These are phyloP conservation scores for Cheirogaleus medius DNA, from an alignment of 2,113 vertebrate species.

Conservation along the genomic window DNA sequence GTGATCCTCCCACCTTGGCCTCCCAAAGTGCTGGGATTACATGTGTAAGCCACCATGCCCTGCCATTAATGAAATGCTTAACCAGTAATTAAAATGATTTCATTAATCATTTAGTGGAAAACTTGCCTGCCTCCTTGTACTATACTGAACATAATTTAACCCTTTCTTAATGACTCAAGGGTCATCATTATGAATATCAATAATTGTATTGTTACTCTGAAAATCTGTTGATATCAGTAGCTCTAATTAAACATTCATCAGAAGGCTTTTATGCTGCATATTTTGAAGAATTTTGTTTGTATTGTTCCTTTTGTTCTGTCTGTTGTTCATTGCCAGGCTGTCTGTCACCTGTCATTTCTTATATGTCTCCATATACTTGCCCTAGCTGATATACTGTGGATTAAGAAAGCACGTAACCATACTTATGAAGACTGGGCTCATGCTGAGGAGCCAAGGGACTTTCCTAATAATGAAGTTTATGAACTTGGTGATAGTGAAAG, in stretches of 20 bases:
- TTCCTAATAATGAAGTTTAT: slow-evolving; percentile 30
- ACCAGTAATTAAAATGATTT: too few relatives aligned
- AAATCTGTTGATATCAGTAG: slow-evolving; percentile 13
- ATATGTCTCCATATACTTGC: slow-evolving; percentile 31
- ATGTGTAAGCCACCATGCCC: too few relatives aligned
- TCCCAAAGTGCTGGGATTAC: too few relatives aligned
- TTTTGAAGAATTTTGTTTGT: slow-evolving; percentile 48
- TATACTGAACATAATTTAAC: slow-evolving; percentile 30
- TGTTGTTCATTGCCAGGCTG: slow-evolving; percentile 29
- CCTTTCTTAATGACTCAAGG: neutral
- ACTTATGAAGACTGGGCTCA: neutral
- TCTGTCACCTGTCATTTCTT: slow-evolving; percentile 40
- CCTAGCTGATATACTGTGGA: neutral
- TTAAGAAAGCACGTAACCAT: slow-evolving; percentile 40
- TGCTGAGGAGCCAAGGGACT: neutral
- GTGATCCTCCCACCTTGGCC: too few relatives aligned
- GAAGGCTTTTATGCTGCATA: neutral
- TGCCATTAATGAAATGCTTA: too few relatives aligned
- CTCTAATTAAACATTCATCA: slow-evolving; percentile 9
- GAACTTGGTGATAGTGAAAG: neutral
- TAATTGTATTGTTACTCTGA: neutral
- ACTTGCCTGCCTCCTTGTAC: neutral
- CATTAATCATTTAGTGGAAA: slow-evolving; percentile 5
- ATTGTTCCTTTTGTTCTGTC: slow-evolving; percentile 47
- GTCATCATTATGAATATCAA: slow-evolving; percentile 25